These are phyloP conservation scores for Amphimedon queenslandica DNA, from an alignment of 37 sponge, comb jelly and placozoan species.

Conservation along the genomic window DNA sequence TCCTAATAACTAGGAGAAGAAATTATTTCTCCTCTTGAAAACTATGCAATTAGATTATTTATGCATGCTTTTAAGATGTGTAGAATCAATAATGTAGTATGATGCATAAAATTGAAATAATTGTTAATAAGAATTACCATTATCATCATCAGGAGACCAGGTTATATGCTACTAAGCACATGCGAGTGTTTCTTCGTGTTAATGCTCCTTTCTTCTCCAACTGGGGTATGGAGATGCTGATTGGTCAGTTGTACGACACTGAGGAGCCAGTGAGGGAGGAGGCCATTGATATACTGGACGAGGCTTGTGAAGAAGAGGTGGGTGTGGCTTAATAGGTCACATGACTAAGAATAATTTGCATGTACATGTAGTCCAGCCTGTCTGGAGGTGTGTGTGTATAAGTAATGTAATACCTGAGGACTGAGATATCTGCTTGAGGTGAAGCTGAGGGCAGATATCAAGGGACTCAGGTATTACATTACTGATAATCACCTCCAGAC, in stretches of 20 bases:
- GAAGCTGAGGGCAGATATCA: too few relatives aligned
- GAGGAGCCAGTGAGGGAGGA: slow-evolving; percentile 58
- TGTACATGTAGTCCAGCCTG: slow-evolving; percentile 1
- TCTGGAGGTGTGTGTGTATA: too few relatives aligned
- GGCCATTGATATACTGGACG: slow-evolving; percentile 82
- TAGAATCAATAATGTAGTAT: too few relatives aligned
- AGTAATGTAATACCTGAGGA: too few relatives aligned
- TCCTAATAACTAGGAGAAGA: too few relatives aligned
- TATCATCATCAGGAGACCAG: slow-evolving; percentile 12
- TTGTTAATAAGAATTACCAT: not conserved
- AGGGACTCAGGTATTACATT: too few relatives aligned
- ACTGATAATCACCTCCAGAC: too few relatives aligned
- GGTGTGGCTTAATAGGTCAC: not conserved
- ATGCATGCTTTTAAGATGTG: too few relatives aligned
- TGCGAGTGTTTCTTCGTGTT: slow-evolving; percentile 69
- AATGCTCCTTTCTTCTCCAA: slow-evolving; percentile 68
- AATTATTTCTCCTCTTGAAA: too few relatives aligned
- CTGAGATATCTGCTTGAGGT: too few relatives aligned
- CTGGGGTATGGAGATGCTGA: slow-evolving; percentile 83
- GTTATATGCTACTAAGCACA: slow-evolving; percentile 71
- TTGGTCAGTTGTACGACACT: slow-evolving; percentile 79
- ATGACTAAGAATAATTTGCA: not conserved
- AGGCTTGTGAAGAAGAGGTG: slow-evolving; percentile 88
- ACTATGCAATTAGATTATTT: too few relatives aligned
- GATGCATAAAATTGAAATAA: too few relatives aligned